Evolutionary conservation across 2,888 invertebrate genomes (phyloP), one percentile per base, ranked within the genome.

Genomic region (Hemistola chrysoprasaria): DNA sequence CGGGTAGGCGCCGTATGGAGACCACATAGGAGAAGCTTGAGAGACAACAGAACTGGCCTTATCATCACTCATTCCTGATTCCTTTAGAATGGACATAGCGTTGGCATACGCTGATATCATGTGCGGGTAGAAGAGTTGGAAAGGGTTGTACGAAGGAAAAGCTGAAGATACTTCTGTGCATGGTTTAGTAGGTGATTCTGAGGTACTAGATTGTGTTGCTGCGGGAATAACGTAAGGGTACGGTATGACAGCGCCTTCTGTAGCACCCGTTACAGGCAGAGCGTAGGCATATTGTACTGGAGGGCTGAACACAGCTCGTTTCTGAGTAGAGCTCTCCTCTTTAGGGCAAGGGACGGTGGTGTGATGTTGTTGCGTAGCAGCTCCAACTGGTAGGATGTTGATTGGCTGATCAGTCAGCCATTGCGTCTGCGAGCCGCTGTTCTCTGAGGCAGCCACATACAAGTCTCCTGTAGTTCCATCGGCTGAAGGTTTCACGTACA

Each of bases 391-490:
- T 20, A 87, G 49, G 51, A 83, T 79, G 59, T 74, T 85, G 16
- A 87, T 51, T 0, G 85, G 78, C 11, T 82, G 75, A 32, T 87
- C 87, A 0, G 79, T 78, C 2, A 84, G 62, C 86, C 87, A 88
- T 44, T 85, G 81, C 0, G 82, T 62, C 34, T 76, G 78, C 1
- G 71, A 62, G 9, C 83, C 86, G 25, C 54, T 77, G 25, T 87
- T 83, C 60, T 88, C 88, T 4, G 86, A 65, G 1, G 88, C 88
- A 3, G 88, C 87, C 0, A 88, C 86, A 60, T 80, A 87, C 6
- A 88, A 64, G 48, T 88, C 88, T 11, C 88, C 88, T 0, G 85
- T 84, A 3, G 72, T 71, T 0, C 87, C 86, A 42, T 88, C 86
- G 2, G 50, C 50, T 1, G 88, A 88, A 1, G 86, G 86, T 41